A percentile compares a stretch with the other conserved stretches of the same genome.
phyloP scores from a whole-genome alignment of 2,888 invertebrate species.

The Allacma fusca region DNA sequence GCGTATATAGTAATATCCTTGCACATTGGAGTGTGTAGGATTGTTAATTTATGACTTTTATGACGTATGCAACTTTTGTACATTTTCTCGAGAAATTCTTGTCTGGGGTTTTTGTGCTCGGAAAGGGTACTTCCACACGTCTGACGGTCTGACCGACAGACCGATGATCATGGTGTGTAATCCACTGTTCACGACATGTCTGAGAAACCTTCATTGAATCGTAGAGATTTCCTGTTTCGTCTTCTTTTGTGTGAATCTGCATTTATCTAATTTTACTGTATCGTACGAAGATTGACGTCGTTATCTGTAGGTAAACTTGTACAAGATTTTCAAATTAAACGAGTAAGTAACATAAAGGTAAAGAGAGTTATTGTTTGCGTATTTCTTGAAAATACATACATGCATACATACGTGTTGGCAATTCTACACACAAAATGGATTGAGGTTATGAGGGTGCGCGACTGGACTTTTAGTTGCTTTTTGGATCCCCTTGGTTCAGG shows the following conservation, averaged over 20 bases:
- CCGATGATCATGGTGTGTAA: not conserved
- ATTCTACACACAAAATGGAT: no score
- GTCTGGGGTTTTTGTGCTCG: not conserved
- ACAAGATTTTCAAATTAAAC: no score
- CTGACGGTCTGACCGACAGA: not conserved
- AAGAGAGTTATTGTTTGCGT: no score
- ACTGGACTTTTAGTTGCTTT: no score
- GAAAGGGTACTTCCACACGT: not conserved
- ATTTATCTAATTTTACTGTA: no score
- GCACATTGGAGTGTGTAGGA: slow-evolving; percentile 25
- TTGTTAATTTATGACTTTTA: slow-evolving; percentile 40
- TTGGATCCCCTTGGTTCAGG: no score
- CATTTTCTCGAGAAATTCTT: slow-evolving; percentile 27
- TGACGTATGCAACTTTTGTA: slow-evolving; percentile 32
- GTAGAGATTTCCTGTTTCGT: slow-evolving; percentile 8
- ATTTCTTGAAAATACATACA: no score
- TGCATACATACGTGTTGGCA: no score
- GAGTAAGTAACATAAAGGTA: no score
- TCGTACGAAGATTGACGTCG: no score
- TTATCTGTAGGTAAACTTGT: no score
- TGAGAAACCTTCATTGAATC: not conserved
- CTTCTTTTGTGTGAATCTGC: not conserved
- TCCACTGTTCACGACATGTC: slow-evolving; percentile 12
- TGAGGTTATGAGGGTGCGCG: no score
- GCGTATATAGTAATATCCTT: not conserved